Evolutionary conservation across 2,888 invertebrate genomes (phyloP).

Genomic region (Diloba caeruleocephala): DNA sequence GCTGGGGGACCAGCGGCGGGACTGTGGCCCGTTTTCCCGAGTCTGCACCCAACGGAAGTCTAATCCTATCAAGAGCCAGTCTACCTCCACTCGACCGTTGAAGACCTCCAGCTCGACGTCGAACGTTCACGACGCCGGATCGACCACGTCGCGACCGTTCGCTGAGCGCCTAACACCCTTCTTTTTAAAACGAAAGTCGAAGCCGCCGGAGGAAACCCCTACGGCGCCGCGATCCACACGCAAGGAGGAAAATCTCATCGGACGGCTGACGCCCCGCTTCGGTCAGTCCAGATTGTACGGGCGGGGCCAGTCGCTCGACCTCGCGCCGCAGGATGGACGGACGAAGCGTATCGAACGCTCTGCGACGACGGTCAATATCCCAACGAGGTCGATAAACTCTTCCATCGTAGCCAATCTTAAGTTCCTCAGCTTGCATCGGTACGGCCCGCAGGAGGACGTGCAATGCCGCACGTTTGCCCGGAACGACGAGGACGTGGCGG

Average conservation of each 20-base stretch:
- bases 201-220: conserved; percentile 69
- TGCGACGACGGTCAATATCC: conserved; percentile 78
- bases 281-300: conserved; percentile 80
- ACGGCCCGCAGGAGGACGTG: conserved; percentile 75
- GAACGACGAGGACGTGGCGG: no score
- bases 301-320: conserved; percentile 83
- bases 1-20: conserved; percentile 55
- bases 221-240: conserved; percentile 59
- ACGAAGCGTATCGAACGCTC: conserved; percentile 80
- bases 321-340: conserved; percentile 66
- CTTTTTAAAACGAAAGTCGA: conserved; percentile 82
- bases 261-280: conserved; percentile 82
- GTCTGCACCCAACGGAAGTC: conserved; percentile 83
- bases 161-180: conserved; percentile 84
- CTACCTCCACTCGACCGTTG: conserved; percentile 69
- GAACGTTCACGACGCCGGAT: conserved; percentile 80
- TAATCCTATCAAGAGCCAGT: conserved; percentile 79
- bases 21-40: conserved; percentile 76
- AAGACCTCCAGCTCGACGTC: conserved; percentile 84
- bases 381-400: conserved; percentile 77
- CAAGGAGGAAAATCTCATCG: conserved; percentile 82
- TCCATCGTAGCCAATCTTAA: conserved; percentile 81
- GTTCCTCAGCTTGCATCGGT: conserved; percentile 83
- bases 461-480: conserved; percentile 65
- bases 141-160: conserved; percentile 73